Base-by-base conservation (phyloP, 1,140 invertebrate genomes). In the Antheraea pernyi region DNA sequence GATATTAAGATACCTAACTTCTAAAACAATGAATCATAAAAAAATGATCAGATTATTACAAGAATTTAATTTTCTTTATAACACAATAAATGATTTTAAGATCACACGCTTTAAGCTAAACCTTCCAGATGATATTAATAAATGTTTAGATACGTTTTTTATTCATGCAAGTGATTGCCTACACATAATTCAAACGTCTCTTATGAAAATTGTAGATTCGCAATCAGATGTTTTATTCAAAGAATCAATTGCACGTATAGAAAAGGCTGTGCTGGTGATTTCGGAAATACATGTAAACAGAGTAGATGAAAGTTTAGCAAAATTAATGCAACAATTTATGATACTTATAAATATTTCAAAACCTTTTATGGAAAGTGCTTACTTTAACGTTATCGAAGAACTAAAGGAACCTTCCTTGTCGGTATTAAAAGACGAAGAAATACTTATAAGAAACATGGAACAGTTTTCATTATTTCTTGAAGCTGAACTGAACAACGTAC, bases 1-100 rank as follows among this genome's bases (percentile, higher is more conserved):
- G 4, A 71, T 87, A 39, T 70, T 89, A 58, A 60, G 73, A 62
- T 76, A 66, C 60, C 75, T 89, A n/a, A 74, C 86, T 48, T 76
- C 76, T 13, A 85, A 86, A 74, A 72, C 67, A 59, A 68, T 75
- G 36, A 86, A 69, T 11, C 6, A 2, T 53, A 89, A 89, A 70
- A 82, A 79, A 76, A 72, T 84, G 13, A 84, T 89, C 61, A 75
- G 86, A 69, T 73, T 89, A 18, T 59, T 86, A 19, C 84, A 89
- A 74, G 81, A 86, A 72, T 89, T 80, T 77, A 80, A 66, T 61
- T 72, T 61, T 59, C 37, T 91, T 7, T 71, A 78, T 68, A 77
- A 48, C 72, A 74, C 72, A 9, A 76, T 88, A 18, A 72, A 78
- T 66, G 68, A 81, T 53, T 86, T 89, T 66, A 82, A 85, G 71